A percentile compares a stretch with the other conserved stretches of the same genome.
phyloP scores from a whole-genome alignment of 2,888 invertebrate species.

The Caenorhabditis afra region DNA sequence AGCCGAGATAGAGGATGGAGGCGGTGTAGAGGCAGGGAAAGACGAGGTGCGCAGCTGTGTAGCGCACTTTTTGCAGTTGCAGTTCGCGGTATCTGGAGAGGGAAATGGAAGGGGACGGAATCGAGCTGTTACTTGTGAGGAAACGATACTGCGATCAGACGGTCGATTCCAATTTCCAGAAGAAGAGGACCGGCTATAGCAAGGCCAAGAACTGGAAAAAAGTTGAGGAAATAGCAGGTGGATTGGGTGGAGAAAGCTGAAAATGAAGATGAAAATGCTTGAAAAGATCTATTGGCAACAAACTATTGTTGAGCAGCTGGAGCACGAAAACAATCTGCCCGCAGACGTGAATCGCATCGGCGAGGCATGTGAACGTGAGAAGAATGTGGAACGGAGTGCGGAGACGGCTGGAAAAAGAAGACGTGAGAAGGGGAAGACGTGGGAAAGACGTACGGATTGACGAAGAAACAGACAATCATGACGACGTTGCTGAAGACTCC shows the following conservation, averaged over 20 bases:
- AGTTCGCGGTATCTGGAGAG: conserved; percentile 36
- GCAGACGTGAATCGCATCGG: conserved; percentile 59
- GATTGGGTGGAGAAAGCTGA: conserved; percentile 44
- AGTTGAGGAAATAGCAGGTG: conserved; percentile 46
- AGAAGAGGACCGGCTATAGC: conserved; percentile 47
- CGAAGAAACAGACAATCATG: conserved; percentile 52
- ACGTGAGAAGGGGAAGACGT: too few species aligned
- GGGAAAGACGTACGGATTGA: conserved; percentile 45
- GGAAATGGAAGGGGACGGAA: background rate
- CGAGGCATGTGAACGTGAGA: conserved; percentile 59
- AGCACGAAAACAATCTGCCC: conserved; percentile 61
- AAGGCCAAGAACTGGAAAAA: conserved; percentile 48
- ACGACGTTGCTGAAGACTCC: conserved; percentile 58
- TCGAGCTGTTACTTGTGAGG: conserved; percentile 22
- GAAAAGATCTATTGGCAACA: background rate
- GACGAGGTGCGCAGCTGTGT: conserved; percentile 34
- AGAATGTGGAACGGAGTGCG: conserved; percentile 63
- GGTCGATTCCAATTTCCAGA: conserved; percentile 47
- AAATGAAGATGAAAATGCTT: background rate
- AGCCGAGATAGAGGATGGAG: conserved; percentile 49
- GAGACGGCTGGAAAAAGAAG: conserved; percentile 45
- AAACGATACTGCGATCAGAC: conserved; percentile 48
- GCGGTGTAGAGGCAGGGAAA: conserved; percentile 42
- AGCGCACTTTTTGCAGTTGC: conserved; percentile 36
- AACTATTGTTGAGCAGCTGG: conserved; percentile 54